phyloP scores from a whole-genome alignment of 2,797 vertebrate genomes.

The Halcyon leucocephala region DNA sequence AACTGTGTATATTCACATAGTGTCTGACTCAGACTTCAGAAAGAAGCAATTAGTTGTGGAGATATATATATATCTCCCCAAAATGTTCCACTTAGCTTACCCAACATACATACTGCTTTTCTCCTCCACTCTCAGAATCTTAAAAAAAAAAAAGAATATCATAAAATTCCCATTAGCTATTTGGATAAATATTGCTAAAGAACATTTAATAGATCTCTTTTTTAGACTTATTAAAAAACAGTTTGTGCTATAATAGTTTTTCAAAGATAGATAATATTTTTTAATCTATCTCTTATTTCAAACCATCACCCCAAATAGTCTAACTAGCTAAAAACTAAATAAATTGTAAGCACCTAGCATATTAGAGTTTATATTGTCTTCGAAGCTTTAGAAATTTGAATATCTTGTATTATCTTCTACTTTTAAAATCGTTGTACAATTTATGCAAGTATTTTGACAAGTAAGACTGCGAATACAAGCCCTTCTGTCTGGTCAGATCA shows the following conservation, averaged over 20 bases:
- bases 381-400: not conserved
- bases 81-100: not conserved
- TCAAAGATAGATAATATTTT: not conserved
- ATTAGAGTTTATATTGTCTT: not conserved
- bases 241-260: not conserved
- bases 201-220: not conserved
- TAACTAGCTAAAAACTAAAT: not conserved
- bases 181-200: not conserved
- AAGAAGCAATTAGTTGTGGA: not conserved
- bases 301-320: not conserved
- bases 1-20: not conserved
- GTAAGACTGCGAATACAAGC: not conserved
- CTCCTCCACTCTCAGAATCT: not conserved
- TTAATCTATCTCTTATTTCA: not conserved
- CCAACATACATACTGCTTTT: not conserved
- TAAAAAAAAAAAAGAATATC: not conserved
- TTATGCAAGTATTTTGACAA: not conserved
- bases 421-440: not conserved
- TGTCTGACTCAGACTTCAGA: not conserved
- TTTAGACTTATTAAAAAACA: not conserved
- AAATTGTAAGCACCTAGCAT: not conserved
- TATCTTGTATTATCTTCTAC: not conserved
- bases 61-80: not conserved
- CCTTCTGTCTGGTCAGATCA: not conserved
- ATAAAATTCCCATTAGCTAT: not conserved